Evolutionary conservation across 2,797 vertebrate species (phyloP), one percentile per base, ranked within the genome.

Genomic region (Schizopygopsis pylzovi): DNA sequence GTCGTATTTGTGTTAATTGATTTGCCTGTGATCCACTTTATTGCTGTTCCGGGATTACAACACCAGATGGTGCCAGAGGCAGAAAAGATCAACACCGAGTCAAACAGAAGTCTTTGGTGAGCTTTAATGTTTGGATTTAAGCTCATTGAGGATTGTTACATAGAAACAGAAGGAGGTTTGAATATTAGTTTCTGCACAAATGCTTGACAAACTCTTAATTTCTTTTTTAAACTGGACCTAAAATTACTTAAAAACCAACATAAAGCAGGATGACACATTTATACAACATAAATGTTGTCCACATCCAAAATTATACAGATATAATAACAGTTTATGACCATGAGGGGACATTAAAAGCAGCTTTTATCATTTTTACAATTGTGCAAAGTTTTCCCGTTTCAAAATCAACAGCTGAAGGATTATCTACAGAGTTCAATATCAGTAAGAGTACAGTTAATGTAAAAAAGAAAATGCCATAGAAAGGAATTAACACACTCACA

Each of bases 271-370:
- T 56, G 49, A 76, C 49, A 47, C 70, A 39, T 37, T 37, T 54
- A 54, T 39, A 76, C 73, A 65, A 59, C 39, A 47, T 25, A 79
- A 28, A 79, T 16, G 41, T 12, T 18, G 76, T 61, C 56, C 39
- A 79, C 78, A 79, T 65, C 59, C 59, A 79, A 79, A 79, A 33
- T 12, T 4, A 63, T 79, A 41, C 78, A 65, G 41, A 65, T 79
- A 67, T 83, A 76, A 25, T 81, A 83, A 79, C 78, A 67, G 80
- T 18, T 77, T 33, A 71, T 43, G 54, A 84, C 37, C 6, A 85
- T 79, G 12, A 33, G 56, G 54, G 81, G 78, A 47, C 54, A 67
- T 79, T 83, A 85, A 79, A 87, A 89, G 88, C 90, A 90, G 86
- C 88, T 79, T 83, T 86, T 61, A 76, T 83, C 33, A 52, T 84